phyloP scores from a whole-genome alignment of 2,797 vertebrate genomes.

The Oreortyx pictus region DNA sequence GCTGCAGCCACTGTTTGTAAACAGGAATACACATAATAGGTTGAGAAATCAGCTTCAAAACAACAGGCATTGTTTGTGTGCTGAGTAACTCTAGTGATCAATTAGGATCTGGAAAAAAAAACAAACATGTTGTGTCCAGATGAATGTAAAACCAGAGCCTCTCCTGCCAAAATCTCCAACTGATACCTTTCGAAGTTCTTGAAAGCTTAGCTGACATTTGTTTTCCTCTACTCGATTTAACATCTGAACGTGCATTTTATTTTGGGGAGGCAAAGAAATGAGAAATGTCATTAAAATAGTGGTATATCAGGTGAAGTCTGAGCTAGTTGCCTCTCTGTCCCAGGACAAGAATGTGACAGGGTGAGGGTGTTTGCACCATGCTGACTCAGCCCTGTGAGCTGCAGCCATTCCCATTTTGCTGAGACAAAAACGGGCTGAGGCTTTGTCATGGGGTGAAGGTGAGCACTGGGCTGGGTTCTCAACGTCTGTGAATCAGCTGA shows the following conservation, averaged over 20 bases:
- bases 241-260: not conserved
- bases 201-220: not conserved
- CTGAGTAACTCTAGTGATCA: slow-evolving; percentile 58
- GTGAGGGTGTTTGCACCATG: not conserved
- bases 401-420: fast-evolving
- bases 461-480: not conserved
- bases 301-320: not conserved
- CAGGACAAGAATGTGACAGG: not conserved
- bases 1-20: slow-evolving; percentile 64
- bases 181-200: slow-evolving; percentile 38
- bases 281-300: not conserved
- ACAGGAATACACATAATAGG: slow-evolving; percentile 63
- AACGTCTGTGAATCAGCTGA: not conserved
- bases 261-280: not conserved
- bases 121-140: slow-evolving; percentile 59
- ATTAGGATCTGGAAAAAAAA: slow-evolving; percentile 34
- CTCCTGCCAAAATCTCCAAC: slow-evolving; percentile 25
- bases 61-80: slow-evolving; percentile 72
- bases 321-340: not conserved
- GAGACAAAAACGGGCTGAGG: not conserved
- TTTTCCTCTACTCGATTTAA: not conserved
- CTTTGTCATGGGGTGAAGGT: not conserved
- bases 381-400: not conserved
- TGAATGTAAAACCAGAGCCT: slow-evolving; percentile 46
- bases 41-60: slow-evolving; percentile 68